These are phyloP conservation scores for Furcifer pardalis DNA, from an alignment of 2,797 vertebrate species.

Conservation along the genomic window DNA sequence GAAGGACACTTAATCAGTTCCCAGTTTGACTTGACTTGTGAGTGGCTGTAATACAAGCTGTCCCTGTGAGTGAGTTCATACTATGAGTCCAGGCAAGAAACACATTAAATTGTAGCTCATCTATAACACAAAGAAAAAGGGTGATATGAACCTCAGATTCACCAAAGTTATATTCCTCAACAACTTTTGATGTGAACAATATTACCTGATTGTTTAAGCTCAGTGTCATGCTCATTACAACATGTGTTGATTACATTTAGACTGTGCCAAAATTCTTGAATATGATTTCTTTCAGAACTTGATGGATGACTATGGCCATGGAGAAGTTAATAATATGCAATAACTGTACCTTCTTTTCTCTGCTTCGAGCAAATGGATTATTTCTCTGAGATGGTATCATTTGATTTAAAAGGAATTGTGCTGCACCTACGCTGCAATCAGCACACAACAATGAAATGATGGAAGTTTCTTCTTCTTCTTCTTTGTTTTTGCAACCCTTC, in stretches of 20 bases:
- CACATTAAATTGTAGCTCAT: neutral
- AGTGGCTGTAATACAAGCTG: neutral
- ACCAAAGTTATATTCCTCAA: neutral
- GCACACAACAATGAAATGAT: slow-evolving; percentile 19
- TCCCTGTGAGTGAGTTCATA: neutral
- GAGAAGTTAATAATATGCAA: slow-evolving; percentile 23
- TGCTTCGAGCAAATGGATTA: slow-evolving; percentile 34
- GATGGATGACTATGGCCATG: neutral
- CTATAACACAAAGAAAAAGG: neutral
- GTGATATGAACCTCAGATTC: neutral
- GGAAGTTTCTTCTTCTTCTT: neutral
- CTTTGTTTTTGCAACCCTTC: neutral
- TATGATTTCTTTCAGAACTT: slow-evolving; percentile 6
- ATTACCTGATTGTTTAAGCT: slow-evolving; percentile 32
- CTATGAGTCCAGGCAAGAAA: neutral
- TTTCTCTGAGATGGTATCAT: slow-evolving; percentile 6
- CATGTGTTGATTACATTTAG: slow-evolving; percentile 22
- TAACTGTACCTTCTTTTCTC: neutral
- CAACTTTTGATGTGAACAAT: slow-evolving; percentile 21
- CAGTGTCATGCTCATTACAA: slow-evolving; percentile 20
- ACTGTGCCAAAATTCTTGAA: slow-evolving; percentile 14
- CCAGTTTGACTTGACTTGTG: neutral
- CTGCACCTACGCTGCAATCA: slow-evolving; percentile 5
- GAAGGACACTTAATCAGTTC: neutral
- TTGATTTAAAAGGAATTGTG: slow-evolving; percentile 26